Conservation (phyloP, 2,113 vertebrate species). For the Rhynchomys soricoides region DNA sequence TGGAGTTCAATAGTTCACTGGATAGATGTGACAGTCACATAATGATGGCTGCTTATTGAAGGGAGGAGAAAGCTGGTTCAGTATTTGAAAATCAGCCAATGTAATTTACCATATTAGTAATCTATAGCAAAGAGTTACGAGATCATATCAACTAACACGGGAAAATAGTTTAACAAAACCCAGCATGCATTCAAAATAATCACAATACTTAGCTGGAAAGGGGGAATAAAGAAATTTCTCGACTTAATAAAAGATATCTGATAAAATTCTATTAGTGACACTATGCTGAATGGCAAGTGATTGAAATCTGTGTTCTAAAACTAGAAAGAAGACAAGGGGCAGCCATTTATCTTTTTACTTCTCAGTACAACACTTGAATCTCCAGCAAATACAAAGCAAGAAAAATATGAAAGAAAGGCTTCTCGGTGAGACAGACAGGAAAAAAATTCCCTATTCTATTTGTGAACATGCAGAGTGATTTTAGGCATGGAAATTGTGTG, state of each 20-base stretch:
- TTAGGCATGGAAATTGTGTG: not conserved
- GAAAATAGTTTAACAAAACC: not conserved
- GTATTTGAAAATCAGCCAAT: not conserved
- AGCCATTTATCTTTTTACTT: not conserved
- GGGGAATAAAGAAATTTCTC: not conserved
- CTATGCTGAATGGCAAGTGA: not conserved
- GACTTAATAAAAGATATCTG: not conserved
- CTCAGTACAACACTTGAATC: not conserved
- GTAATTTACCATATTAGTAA: not conserved
- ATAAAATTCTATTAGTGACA: not conserved
- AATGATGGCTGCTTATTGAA: not conserved
- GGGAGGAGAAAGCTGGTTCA: not conserved
- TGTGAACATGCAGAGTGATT: not conserved
- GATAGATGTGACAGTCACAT: not conserved
- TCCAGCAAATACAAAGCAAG: not conserved
- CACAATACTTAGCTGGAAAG: not conserved
- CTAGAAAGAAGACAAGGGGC: not conserved
- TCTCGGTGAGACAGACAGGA: not conserved
- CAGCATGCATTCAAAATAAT: not conserved
- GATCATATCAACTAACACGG: not conserved
- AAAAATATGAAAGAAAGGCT: not conserved
- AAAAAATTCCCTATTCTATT: not conserved
- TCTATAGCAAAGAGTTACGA: not conserved
- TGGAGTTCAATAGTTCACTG: not conserved
- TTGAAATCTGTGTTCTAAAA: not conserved